Evolutionary conservation across 2,797 vertebrate species (phyloP).

Genomic region (Enteromius mattozi): DNA sequence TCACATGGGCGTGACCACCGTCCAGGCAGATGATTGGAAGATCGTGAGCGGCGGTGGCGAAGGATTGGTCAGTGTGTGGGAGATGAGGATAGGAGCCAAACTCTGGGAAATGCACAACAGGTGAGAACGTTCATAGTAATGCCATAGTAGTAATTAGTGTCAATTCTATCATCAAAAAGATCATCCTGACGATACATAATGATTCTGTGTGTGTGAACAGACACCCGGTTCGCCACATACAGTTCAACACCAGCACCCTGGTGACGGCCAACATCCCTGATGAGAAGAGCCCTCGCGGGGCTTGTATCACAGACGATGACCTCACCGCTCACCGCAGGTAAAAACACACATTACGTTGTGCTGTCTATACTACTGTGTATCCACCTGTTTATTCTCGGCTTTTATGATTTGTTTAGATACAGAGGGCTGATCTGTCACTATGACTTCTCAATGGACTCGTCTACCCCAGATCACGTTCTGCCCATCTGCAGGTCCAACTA

Average conservation of each 20-base stretch:
- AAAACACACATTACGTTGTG: neutral
- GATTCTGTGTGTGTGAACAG: constrained; percentile 67
- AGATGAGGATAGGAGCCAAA: constrained; percentile 89
- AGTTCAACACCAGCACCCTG: constrained; percentile 86
- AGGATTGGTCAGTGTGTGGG: constrained; percentile 93
- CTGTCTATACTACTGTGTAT: neutral
- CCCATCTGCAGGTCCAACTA: constrained; percentile 91
- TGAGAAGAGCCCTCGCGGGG: constrained; percentile 85
- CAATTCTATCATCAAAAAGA: neutral
- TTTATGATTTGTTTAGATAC: constrained; percentile 76
- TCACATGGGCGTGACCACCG: constrained; percentile 87
- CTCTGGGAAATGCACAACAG: constrained; percentile 97
- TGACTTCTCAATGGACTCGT: constrained; percentile 86
- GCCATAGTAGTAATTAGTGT: too few relatives aligned
- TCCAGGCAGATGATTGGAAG: constrained; percentile 95
- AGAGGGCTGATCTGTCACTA: constrained; percentile 89
- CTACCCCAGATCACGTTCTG: constrained; percentile 82
- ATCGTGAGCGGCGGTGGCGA: constrained; percentile 91
- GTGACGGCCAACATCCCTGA: constrained; percentile 93
- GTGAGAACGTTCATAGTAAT: constrained; percentile 67
- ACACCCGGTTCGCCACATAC: constrained; percentile 88
- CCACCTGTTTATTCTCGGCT: neutral
- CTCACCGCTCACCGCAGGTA: constrained; percentile 90
- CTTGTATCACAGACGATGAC: constrained; percentile 87
- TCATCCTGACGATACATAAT: neutral